A percentile compares a stretch with the other conserved stretches of the same genome.
These are phyloP conservation scores for Arge pagana DNA, from an alignment of 2,888 invertebrate species.

Conservation along the genomic window DNA sequence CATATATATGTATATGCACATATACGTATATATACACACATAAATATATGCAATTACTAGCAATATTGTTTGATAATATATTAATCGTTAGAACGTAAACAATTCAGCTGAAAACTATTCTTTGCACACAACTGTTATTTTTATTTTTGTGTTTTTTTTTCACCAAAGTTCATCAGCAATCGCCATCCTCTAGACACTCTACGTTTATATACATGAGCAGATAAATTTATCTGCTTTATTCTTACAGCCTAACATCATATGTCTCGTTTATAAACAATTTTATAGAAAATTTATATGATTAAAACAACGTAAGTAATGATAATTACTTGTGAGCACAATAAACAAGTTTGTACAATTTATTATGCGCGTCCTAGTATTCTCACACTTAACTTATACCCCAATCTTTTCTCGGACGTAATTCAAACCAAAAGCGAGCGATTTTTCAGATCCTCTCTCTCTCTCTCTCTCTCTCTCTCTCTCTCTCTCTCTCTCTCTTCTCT, in stretches of 20 bases:
- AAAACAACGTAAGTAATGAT: conserved; percentile 52
- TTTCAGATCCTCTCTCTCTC: conserved; percentile 8
- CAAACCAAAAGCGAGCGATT: conserved; percentile 13
- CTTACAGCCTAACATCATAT: conserved; percentile 45
- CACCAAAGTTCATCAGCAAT: conserved; percentile 11
- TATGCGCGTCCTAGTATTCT: conserved; percentile 51
- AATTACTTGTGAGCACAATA: conserved; percentile 52
- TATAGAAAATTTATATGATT: conserved; percentile 55
- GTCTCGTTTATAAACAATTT: conserved; percentile 51
- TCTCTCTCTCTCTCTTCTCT: background rate
- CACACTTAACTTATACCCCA: conserved; percentile 38
- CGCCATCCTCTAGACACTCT: conserved; percentile 19
- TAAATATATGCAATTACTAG: background rate
- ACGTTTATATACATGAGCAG: conserved; percentile 23
- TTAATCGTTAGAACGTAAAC: conserved; percentile 45
- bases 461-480: conserved; percentile 9
- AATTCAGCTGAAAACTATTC: conserved; percentile 27
- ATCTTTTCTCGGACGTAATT: conserved; percentile 29
- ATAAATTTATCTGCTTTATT: conserved; percentile 19
- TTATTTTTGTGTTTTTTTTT: background rate
- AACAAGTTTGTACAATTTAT: conserved; percentile 57
- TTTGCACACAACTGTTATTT: conserved; percentile 9
- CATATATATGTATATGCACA: background rate
- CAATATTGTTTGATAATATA: conserved; percentile 30
- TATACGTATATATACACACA: background rate